Base-by-base conservation (phyloP, 1,140 invertebrate species). In the Mercenaria mercenaria region DNA sequence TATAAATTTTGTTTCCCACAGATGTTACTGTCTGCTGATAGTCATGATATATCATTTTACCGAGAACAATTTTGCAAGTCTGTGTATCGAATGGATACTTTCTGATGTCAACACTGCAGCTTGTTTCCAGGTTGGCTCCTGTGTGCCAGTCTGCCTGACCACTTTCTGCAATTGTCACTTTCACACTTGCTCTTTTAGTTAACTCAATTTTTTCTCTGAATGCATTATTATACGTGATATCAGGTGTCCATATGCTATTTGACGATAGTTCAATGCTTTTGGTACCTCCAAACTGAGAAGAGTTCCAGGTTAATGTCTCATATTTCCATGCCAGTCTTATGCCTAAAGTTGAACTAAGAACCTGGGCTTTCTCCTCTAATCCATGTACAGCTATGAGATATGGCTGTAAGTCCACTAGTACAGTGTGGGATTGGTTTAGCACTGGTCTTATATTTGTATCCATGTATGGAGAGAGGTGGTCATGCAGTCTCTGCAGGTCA, bases 321-420 rank as follows among this genome's bases (percentile, higher is more conserved):
- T 59, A 43, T 2, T n/a, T 74, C 87, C 87, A 89, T 23, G 0
- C n/a, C 2, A 81, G 41, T 20, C 18, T 0, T 4, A 80, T 50
- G 32, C 23, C 79, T 2, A 89, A 64, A 26, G 87, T 56, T 4
- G 37, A 37, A 23, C 23, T 81, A 23, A 89, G 43, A 20, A 80
- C 61, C 59, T 89, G 87, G 15, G 39, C 15, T 34, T 80, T 89
- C n/a, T 89, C 87, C 34, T 89, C 39, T 10, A 89, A 23, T n/a
- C 43, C 41, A 50, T 52, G 26, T 29, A 89, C 4, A 11, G 59
- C 23, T n/a, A 76, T 56, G 59, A 89, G 37, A 29, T 10, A 56
- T 6, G 50, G 15, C 6, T 34, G 13, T 15, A 89, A 15, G 26
- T 72, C 20, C 2, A 87, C 84, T 8, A 43, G 29, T 0, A 79